Base-by-base conservation (phyloP, 1,140 invertebrate genomes). In the Tetragonula clypearis region DNA sequence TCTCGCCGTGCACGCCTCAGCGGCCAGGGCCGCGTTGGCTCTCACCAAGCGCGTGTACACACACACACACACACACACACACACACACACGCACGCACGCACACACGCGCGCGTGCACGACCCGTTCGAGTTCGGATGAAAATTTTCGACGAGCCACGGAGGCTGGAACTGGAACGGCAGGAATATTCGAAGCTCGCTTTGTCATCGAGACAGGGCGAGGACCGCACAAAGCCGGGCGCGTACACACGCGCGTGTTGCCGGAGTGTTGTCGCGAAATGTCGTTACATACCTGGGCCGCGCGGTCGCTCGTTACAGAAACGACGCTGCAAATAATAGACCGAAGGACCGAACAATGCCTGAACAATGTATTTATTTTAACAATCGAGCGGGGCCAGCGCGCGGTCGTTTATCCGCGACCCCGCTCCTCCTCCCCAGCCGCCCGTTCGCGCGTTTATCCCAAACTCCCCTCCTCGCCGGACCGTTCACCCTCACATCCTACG, bases 331-430 rank as follows among this genome's bases (percentile, higher is more conserved):
- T 79, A 80, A 84, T 84, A 58, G 76, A 65, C 8, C 41, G 55
- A 73, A 60, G 49, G 73, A 6, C 17, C 56, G 65, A 79, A 85
- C 83, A 85, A 84, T 84, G 35, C 55, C 12, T 55, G 75, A 71
- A 58, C 78, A 65, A 73, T 85, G 83, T 85, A 80, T 85, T 85
- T 85, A 79, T 80, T 74, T 66, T 66, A 56, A 55, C 77, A 62
- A 80, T 80, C 83, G 83, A 19, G 14, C 56, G 66, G 55, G 60
- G 21, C 65, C 21, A 21, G 53, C 58, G 49, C 58, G 49, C 76
- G 35, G 35, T 35, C 60, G 75, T 84, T 68, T 62, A 68, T 76
- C 55, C 82, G 11, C 26, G 19, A 30, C 35, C 78, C 53, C 17
- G 30, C 30, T 30, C 15, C 78, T 14, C 66, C 3, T 30, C 41